Evolutionary conservation across 2,888 invertebrate genomes (phyloP).

Genomic region (Caradrina clavipalpis): DNA sequence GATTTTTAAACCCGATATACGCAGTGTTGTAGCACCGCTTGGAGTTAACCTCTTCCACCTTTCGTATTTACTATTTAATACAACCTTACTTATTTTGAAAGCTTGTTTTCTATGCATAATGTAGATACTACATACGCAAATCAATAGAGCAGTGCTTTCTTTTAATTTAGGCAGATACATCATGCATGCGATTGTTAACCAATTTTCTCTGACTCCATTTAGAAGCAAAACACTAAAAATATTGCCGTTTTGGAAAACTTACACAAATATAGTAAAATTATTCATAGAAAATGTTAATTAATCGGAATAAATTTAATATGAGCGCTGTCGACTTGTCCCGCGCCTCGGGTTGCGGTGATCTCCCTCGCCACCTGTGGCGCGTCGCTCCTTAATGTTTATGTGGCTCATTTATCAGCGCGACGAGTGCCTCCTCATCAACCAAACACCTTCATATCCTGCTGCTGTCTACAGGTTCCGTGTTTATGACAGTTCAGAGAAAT

Average conservation of each 20-base stretch:
- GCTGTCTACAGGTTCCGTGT: slow-evolving; percentile 20
- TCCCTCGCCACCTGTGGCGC: slow-evolving; percentile 56
- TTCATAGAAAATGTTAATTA: slow-evolving; percentile 42
- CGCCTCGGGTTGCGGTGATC: slow-evolving; percentile 28
- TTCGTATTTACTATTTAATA: not conserved
- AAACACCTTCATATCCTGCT: slow-evolving; percentile 17
- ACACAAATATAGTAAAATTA: not conserved
- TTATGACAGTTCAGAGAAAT: slow-evolving; percentile 40
- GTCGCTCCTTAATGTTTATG: slow-evolving; percentile 47
- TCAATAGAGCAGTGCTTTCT: no score
- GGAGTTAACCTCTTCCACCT: not conserved
- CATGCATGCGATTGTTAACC: not conserved
- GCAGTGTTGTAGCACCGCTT: not conserved
- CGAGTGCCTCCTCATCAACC: slow-evolving; percentile 23
- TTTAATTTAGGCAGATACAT: no score
- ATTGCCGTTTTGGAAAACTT: slow-evolving; percentile 7
- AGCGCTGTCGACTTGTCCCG: slow-evolving; percentile 1
- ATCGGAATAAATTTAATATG: slow-evolving; percentile 12
- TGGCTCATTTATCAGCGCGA: slow-evolving; percentile 57
- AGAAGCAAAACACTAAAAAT: not conserved
- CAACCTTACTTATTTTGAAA: slow-evolving; percentile 1
- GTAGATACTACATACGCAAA: no score
- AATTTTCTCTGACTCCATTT: not conserved
- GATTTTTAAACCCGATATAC: slow-evolving; percentile 5
- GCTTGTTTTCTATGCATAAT: no score